Evolutionary conservation across 2,113 vertebrate species (phyloP).

Genomic region (Gallinago jamesoni): DNA sequence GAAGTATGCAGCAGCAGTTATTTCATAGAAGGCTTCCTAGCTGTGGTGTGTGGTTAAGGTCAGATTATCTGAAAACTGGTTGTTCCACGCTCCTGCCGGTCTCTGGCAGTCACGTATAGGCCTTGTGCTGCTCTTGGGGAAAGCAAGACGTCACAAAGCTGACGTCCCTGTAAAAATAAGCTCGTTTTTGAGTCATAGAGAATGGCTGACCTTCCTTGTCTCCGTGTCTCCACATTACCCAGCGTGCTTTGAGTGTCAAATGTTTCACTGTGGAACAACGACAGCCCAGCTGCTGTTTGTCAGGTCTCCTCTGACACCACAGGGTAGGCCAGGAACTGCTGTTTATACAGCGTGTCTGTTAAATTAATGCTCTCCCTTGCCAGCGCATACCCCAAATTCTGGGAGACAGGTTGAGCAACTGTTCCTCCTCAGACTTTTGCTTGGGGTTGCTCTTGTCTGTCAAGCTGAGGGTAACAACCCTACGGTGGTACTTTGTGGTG

Average conservation of each 20-base stretch:
- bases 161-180: not conserved
- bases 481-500: not conserved
- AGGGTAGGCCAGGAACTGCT: not conserved
- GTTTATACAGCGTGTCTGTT: slow-evolving; percentile 7
- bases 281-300: slow-evolving; percentile 13
- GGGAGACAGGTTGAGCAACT: not conserved
- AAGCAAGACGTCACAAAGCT: not conserved
- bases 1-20: not conserved
- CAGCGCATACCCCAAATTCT: not conserved
- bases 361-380: not conserved
- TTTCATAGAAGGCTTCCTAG: not conserved
- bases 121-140: not conserved
- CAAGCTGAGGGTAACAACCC: not conserved
- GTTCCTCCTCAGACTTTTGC: not conserved
- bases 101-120: not conserved
- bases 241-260: not conserved
- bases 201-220: not conserved
- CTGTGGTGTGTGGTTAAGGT: not conserved
- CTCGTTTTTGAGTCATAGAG: not conserved
- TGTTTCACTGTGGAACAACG: not conserved
- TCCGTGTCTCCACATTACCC: not conserved
- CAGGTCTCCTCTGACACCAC: not conserved
- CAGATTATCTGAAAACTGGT: not conserved
- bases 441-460: not conserved
- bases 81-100: not conserved